A percentile compares a stretch with the other conserved stretches of the same genome.
Conservation (phyloP, 2,797 vertebrate species). For the Perodicticus potto region DNA sequence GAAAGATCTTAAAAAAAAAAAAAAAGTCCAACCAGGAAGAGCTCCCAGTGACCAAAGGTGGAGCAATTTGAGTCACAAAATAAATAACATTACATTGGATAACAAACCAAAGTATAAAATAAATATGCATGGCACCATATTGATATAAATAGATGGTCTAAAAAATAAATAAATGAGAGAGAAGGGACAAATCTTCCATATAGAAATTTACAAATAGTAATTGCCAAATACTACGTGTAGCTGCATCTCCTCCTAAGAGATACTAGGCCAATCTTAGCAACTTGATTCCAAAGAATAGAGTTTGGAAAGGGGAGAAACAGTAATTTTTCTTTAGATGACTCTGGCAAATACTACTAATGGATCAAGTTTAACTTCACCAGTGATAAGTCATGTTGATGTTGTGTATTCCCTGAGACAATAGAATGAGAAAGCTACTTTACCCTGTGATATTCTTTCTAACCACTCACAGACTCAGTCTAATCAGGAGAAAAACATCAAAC, state of each 20-base stretch:
- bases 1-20: neutral
- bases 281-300: neutral
- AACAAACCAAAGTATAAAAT: constrained; percentile 3
- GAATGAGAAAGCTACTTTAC: neutral
- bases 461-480: neutral
- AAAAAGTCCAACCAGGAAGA: neutral
- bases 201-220: neutral
- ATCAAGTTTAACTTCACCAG: neutral
- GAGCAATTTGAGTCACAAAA: neutral
- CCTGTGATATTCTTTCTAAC: neutral
- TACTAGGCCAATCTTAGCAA: neutral
- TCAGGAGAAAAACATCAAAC: neutral
- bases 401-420: neutral
- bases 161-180: neutral
- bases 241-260: neutral
- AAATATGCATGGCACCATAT: neutral
- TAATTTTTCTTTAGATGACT: neutral
- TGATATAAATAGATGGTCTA: neutral
- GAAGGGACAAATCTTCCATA: neutral
- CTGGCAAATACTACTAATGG: neutral
- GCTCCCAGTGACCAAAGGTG: neutral
- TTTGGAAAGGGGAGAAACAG: neutral
- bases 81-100: neutral
- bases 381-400: neutral
- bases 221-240: neutral